Evolutionary conservation across 2,888 invertebrate genomes (phyloP).

Genomic region (Cryptocephalus primarius): DNA sequence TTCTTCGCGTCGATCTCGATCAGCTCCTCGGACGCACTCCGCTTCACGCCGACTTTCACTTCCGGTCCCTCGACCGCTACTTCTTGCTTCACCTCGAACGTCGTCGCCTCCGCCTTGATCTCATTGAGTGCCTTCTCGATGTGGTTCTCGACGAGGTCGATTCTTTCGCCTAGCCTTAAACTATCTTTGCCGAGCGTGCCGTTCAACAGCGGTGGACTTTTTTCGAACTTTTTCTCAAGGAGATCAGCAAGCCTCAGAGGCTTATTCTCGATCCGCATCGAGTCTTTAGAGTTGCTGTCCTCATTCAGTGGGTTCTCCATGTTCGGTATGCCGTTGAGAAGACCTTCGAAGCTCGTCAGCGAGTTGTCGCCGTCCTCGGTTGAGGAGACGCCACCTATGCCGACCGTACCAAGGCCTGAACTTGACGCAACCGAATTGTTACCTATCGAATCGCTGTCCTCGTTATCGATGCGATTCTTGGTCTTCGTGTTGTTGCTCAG

Average conservation of each 20-base stretch:
- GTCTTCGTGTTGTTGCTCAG: constrained; percentile 26
- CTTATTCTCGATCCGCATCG: constrained; percentile 37
- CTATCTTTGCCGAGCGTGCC: constrained; percentile 41
- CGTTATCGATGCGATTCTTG: constrained; percentile 28
- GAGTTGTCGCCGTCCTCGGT: constrained; percentile 47
- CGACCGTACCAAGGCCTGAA: constrained; percentile 38
- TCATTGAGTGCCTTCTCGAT: constrained; percentile 39
- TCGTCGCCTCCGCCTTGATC: constrained; percentile 2
- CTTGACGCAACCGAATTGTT: constrained; percentile 50
- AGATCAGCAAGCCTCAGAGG: constrained; percentile 68
- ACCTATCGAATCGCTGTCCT: constrained; percentile 39
- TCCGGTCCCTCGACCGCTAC: constrained; percentile 11
- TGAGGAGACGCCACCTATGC: constrained; percentile 40
- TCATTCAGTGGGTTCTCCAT: constrained; percentile 42
- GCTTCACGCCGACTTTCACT: constrained; percentile 21
- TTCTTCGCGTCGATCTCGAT: constrained; percentile 40
- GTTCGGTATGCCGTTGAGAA: constrained; percentile 47
- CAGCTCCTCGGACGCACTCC: constrained; percentile 32
- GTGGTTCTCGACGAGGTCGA: constrained; percentile 50
- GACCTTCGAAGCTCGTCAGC: constrained; percentile 50
- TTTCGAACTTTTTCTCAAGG: constrained; percentile 64
- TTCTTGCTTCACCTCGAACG: not conserved
- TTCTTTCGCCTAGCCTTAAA: constrained; percentile 45
- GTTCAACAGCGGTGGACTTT: constrained; percentile 46
- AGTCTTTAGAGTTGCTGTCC: constrained; percentile 43